Conservation (phyloP, 2,113 vertebrate species). For the Channa maculata region DNA sequence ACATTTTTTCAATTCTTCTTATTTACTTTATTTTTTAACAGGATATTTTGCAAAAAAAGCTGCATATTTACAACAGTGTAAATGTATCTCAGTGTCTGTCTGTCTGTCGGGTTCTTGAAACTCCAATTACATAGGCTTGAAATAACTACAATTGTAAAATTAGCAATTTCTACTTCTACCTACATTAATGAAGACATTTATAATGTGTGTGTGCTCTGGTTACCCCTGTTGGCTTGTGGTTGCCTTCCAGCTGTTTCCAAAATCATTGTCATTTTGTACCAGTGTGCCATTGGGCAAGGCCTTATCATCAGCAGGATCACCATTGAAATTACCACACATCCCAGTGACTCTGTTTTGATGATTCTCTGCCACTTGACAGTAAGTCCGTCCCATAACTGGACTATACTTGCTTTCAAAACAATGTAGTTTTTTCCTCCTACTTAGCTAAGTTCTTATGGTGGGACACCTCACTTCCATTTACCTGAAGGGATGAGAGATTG, state of each 20-base stretch:
- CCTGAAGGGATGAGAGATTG: background rate
- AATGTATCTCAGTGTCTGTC: too few species aligned
- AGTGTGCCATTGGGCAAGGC: conserved; percentile 62
- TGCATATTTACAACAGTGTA: too few species aligned
- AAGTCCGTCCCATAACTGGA: conserved; percentile 71
- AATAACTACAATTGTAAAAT: too few species aligned
- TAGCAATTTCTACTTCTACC: too few species aligned
- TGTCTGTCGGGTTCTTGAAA: too few species aligned
- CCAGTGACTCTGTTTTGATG: conserved; percentile 56
- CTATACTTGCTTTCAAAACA: conserved; percentile 39
- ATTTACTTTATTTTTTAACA: too few species aligned
- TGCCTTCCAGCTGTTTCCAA: conserved; percentile 80
- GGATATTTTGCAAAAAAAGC: background rate
- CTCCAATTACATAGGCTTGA: too few species aligned
- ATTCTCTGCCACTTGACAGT: conserved; percentile 30
- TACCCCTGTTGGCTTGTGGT: conserved; percentile 65
- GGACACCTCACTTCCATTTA: conserved; percentile 20
- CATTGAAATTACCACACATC: conserved; percentile 81
- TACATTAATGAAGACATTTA: too few species aligned
- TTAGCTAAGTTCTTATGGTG: conserved; percentile 39
- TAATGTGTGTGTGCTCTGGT: conserved; percentile 6
- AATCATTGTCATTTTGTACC: conserved; percentile 67
- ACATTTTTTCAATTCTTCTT: background rate
- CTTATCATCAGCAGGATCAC: conserved; percentile 77
- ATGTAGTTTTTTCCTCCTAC: conserved; percentile 55